A percentile compares a stretch with the other conserved stretches of the same genome.
These are phyloP conservation scores for Celastrina argiolus DNA, from an alignment of 2,888 invertebrate genomes.

Conservation along the genomic window DNA sequence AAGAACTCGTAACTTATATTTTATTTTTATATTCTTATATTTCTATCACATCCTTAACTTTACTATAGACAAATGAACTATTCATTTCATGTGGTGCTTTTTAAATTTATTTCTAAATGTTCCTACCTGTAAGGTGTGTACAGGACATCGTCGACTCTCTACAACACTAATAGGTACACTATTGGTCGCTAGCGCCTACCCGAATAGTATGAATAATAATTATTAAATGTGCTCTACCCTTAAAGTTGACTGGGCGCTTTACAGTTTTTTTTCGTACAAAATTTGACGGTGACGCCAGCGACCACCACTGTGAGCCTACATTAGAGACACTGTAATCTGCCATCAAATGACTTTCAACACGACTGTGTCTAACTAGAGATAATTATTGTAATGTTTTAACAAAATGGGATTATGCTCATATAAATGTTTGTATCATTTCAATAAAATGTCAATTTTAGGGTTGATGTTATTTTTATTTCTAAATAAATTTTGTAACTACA, in stretches of 20 bases:
- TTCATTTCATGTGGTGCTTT: slow-evolving; percentile 34
- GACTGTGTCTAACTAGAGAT: slow-evolving; percentile 5
- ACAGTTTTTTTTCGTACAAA: not conserved
- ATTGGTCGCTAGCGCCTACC: not conserved
- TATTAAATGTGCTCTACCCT: not conserved
- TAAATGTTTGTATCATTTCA: slow-evolving; percentile 67
- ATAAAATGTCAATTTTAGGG: slow-evolving; percentile 72
- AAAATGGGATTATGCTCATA: slow-evolving; percentile 72
- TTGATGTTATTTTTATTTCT: slow-evolving; percentile 75
- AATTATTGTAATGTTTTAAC: slow-evolving; percentile 31
- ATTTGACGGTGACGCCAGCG: not conserved
- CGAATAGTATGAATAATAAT: not conserved
- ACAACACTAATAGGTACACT: not conserved
- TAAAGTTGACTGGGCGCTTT: not conserved
- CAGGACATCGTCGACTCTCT: slow-evolving; percentile 23
- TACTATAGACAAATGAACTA: slow-evolving; percentile 21
- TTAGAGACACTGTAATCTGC: slow-evolving; percentile 21
- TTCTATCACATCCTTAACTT: slow-evolving; percentile 33
- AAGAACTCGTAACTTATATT: slow-evolving; percentile 43
- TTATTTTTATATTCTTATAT: slow-evolving; percentile 47
- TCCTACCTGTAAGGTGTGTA: slow-evolving; percentile 21
- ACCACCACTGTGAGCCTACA: not conserved
- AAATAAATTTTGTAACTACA: slow-evolving; percentile 70
- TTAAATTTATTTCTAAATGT: slow-evolving; percentile 18
- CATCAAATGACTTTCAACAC: not conserved